Evolutionary conservation across 2,113 vertebrate species (phyloP).

Genomic region (Hyperopisus bebe): DNA sequence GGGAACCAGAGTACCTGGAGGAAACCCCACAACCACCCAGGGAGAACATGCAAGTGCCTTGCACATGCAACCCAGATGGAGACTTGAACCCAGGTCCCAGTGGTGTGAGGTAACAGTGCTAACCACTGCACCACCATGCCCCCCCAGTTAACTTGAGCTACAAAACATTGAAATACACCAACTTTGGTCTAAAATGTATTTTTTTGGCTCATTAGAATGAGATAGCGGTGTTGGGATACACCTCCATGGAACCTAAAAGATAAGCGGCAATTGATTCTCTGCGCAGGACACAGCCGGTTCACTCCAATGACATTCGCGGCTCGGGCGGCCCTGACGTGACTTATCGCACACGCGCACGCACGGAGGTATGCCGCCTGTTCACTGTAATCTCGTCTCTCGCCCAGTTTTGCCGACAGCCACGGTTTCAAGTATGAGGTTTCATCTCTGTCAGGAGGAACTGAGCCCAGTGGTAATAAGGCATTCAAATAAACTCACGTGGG

Average conservation of each 20-base stretch:
- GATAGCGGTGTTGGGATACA: background rate
- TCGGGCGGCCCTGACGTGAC: background rate
- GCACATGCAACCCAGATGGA: too few species aligned
- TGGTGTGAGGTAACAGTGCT: too few species aligned
- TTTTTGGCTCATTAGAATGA: conserved; percentile 6
- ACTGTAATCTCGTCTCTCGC: background rate
- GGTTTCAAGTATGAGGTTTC: background rate
- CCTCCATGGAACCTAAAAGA: background rate
- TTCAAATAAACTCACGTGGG: conserved; percentile 8
- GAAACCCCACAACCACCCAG: too few species aligned
- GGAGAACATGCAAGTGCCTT: too few species aligned
- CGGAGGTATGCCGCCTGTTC: background rate
- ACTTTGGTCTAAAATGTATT: background rate
- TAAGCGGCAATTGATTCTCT: background rate
- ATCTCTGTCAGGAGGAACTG: background rate
- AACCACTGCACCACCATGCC: too few species aligned
- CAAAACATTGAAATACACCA: background rate
- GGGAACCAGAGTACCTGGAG: too few species aligned
- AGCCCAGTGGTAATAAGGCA: background rate
- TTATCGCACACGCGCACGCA: background rate
- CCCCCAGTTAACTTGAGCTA: background rate
- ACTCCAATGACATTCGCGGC: background rate
- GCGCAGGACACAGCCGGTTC: background rate
- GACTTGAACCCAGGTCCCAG: too few species aligned
- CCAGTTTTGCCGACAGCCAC: background rate